A percentile compares a stretch with the other conserved stretches of the same genome.
Evolutionary conservation across 2,113 vertebrate genomes (phyloP).

Genomic region (Aptenodytes patagonicus): DNA sequence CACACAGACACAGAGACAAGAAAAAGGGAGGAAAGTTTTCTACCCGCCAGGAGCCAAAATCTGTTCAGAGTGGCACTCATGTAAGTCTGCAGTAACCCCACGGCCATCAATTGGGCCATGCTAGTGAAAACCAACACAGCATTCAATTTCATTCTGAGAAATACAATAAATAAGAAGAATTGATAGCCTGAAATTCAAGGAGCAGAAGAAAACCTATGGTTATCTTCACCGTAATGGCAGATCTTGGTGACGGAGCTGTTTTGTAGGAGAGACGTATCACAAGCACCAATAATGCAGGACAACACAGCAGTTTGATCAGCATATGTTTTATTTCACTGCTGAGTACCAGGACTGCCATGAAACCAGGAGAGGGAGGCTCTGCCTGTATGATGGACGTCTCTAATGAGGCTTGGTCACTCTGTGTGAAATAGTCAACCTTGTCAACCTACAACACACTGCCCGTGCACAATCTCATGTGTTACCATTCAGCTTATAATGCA

Average conservation of each 20-base stretch:
- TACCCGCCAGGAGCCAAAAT: background rate
- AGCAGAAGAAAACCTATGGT: background rate
- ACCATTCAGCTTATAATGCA: background rate
- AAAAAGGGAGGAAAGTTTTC: background rate
- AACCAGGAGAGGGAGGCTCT: background rate
- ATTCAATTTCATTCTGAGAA: background rate
- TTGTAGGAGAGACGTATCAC: background rate
- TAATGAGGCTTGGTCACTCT: background rate
- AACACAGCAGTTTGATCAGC: background rate
- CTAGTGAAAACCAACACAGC: background rate
- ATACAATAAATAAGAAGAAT: background rate
- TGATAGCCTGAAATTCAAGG: background rate
- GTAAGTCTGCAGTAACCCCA: background rate
- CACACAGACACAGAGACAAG: background rate
- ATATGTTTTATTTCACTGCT: background rate
- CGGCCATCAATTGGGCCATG: background rate
- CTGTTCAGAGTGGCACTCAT: background rate
- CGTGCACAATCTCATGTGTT: background rate
- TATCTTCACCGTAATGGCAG: rapidly evolving
- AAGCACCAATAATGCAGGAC: background rate
- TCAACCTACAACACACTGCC: background rate
- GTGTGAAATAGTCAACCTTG: background rate
- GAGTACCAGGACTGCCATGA: background rate
- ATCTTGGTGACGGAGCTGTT: background rate
- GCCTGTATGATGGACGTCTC: background rate